Conservation (phyloP, 30 jellyfish, hydroid and myxozoan species). For the Hydractinia symbiolongicarpus region DNA sequence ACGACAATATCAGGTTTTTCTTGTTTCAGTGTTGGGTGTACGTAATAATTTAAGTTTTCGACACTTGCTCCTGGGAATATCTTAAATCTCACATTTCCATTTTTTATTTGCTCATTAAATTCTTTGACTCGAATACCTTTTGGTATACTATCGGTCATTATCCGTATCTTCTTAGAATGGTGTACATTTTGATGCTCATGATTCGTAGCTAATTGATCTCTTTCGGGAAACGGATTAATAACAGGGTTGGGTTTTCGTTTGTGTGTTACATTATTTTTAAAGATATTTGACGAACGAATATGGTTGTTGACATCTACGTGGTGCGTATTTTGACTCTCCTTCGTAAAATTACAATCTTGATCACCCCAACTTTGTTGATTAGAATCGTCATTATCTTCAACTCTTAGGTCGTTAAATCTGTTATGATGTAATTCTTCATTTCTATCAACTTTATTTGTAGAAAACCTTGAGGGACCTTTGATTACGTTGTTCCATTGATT, state of each 20-base stretch:
- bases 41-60: constrained; percentile 8
- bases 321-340: too few relatives aligned
- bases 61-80: constrained; percentile 8
- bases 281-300: neutral
- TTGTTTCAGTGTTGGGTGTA: constrained; percentile 3
- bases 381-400: too few relatives aligned
- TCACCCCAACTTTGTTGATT: too few relatives aligned
- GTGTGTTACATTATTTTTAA: neutral
- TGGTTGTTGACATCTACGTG: neutral
- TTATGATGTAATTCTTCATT: too few relatives aligned
- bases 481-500: too few relatives aligned
- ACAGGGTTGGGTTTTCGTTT: neutral
- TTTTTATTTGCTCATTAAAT: neutral
- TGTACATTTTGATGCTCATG: neutral
- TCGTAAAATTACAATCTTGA: too few relatives aligned
- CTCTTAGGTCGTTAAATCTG: too few relatives aligned
- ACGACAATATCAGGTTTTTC: constrained; percentile 13
- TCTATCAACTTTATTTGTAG: too few relatives aligned
- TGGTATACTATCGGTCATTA: constrained; percentile 13
- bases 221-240: constrained; percentile 3
- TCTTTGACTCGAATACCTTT: constrained; percentile 12
- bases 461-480: too few relatives aligned
- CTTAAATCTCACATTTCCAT: constrained; percentile 15
- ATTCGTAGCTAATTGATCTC: constrained; percentile 3
- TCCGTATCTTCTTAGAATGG: constrained; percentile 6